phyloP scores from a whole-genome alignment of 2,113 vertebrate genomes.

The Chamaetylas fuelleborni region DNA sequence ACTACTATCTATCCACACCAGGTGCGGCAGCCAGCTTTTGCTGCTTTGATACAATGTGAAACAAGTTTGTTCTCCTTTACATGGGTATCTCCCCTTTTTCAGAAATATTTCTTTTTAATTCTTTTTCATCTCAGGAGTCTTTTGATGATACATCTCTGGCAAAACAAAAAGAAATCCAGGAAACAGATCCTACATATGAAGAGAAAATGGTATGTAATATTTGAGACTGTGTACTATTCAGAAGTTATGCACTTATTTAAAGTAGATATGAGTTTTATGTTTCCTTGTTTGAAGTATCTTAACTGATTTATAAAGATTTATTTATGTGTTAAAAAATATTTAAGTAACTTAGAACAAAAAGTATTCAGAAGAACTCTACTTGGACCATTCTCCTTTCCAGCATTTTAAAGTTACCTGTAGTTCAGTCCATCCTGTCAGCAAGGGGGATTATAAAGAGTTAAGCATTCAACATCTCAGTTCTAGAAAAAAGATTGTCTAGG shows the following conservation, averaged over 20 bases:
- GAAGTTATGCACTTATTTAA: background rate
- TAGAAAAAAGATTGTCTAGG: background rate
- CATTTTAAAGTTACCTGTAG: background rate
- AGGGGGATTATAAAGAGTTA: background rate
- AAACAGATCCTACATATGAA: constrained; percentile 87
- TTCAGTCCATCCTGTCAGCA: background rate
- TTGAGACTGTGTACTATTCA: background rate
- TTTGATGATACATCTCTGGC: constrained; percentile 82
- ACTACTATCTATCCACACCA: background rate
- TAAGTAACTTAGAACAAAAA: background rate
- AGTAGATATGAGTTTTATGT: background rate
- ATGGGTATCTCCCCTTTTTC: background rate
- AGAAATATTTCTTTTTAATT: constrained; percentile 28
- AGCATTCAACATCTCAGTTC: background rate
- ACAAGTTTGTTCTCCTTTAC: background rate
- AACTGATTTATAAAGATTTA: background rate
- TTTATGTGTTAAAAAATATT: background rate
- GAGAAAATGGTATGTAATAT: constrained; percentile 90
- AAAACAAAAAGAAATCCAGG: constrained; percentile 79
- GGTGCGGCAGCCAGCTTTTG: background rate
- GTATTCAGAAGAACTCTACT: accelerated
- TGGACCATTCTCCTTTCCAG: background rate
- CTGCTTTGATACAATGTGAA: background rate
- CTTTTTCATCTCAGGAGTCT: constrained; percentile 68
- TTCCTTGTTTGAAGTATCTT: background rate